Conservation (phyloP, 2,888 invertebrate species). For the Polylopha cassiicola region DNA sequence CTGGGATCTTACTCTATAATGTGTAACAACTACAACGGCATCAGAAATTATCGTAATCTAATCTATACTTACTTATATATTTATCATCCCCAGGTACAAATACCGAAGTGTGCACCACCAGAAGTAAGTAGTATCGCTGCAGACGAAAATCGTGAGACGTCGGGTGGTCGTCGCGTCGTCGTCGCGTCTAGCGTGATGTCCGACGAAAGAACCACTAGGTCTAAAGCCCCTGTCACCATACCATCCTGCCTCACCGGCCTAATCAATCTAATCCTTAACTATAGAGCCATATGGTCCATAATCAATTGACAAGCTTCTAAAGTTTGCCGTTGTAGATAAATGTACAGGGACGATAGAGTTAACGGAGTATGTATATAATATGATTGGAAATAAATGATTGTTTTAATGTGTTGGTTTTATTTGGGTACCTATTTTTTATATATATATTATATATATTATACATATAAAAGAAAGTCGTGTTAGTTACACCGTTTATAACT, state of each 20-base stretch:
- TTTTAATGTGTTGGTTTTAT: too few species aligned
- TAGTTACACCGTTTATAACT: too few species aligned
- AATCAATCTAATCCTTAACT: constrained; percentile 28
- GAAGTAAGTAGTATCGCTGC: constrained; percentile 69
- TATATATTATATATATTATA: too few species aligned
- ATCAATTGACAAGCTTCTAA: too few species aligned
- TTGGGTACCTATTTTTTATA: too few species aligned
- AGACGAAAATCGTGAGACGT: constrained; percentile 57
- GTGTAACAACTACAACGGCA: background rate
- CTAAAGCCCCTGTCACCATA: constrained; percentile 43
- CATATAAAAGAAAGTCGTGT: too few species aligned
- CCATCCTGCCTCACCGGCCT: constrained; percentile 30
- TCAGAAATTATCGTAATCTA: constrained; percentile 8
- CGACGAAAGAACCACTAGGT: constrained; percentile 71
- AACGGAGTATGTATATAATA: too few species aligned
- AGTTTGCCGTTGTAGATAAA: too few species aligned
- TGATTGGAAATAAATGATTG: too few species aligned
- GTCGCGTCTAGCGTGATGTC: constrained; percentile 82
- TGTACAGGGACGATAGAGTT: too few species aligned
- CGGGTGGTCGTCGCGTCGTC: constrained; percentile 75
- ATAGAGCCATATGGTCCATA: constrained; percentile 16
- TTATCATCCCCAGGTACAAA: constrained; percentile 42
- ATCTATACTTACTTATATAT: constrained; percentile 14
- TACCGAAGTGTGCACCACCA: constrained; percentile 69
- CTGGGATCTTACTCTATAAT: too few species aligned